Evolutionary conservation across 2,888 invertebrate genomes (phyloP).

Genomic region (Endomychus coccineus): DNA sequence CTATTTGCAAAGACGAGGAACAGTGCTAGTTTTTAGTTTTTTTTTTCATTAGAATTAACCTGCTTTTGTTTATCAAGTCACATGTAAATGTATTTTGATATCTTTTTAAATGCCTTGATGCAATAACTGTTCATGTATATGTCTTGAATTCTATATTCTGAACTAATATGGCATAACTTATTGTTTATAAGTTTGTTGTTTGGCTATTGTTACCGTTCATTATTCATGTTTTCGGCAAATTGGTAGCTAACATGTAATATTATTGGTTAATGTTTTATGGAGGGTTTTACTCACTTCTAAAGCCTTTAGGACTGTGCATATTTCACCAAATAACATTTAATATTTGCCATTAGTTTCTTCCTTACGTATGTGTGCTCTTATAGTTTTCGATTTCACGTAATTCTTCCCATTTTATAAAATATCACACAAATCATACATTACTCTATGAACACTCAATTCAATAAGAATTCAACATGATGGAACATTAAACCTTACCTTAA

Average conservation of each 20-base stretch:
- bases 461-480: too few relatives aligned
- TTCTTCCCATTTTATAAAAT: too few relatives aligned
- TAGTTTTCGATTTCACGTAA: too few relatives aligned
- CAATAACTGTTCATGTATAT: conserved; percentile 28
- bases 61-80: conserved; percentile 22
- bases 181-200: conserved; percentile 27
- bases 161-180: conserved; percentile 27
- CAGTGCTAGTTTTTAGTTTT: conserved; percentile 11
- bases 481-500: too few relatives aligned
- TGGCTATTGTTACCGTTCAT: conserved; percentile 26
- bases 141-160: conserved; percentile 24
- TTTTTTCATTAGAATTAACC: conserved; percentile 17
- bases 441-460: too few relatives aligned
- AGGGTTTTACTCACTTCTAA: conserved; percentile 28
- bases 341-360: too few relatives aligned
- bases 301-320: conserved; percentile 35
- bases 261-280: conserved; percentile 23
- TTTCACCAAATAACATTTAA: conserved; percentile 20
- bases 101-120: conserved; percentile 22
- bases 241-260: conserved; percentile 29
- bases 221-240: conserved; percentile 24
- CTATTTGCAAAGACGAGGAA: conserved; percentile 16
- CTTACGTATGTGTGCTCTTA: too few relatives aligned
- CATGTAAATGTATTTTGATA: conserved; percentile 16
- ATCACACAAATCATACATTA: too few relatives aligned